Conservation (phyloP, 2,888 invertebrate species). For the Diachrysia chrysitis region DNA sequence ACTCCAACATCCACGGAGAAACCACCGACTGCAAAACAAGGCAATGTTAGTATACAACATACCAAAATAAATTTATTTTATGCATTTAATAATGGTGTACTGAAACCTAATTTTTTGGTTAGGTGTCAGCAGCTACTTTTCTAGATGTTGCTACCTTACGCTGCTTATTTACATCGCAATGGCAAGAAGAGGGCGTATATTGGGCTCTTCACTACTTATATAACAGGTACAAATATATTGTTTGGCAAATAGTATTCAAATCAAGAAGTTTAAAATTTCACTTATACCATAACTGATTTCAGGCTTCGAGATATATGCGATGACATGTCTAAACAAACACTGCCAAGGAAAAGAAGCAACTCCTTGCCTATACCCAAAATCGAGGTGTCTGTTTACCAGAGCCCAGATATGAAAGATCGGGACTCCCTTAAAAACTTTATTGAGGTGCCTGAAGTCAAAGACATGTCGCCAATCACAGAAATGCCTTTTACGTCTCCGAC, state of each 20-base stretch:
- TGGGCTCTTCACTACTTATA: slow-evolving; percentile 98
- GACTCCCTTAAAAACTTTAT: slow-evolving; percentile 93
- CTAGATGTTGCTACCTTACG: slow-evolving; percentile 98
- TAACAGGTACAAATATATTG: slow-evolving; percentile 91
- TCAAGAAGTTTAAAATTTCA: not conserved
- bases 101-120: slow-evolving; percentile 55
- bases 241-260: not conserved
- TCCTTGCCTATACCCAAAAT: slow-evolving; percentile 98
- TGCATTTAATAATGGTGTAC: not conserved
- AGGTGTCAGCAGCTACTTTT: slow-evolving; percentile 96
- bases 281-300: slow-evolving; percentile 40
- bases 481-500: slow-evolving; percentile 74
- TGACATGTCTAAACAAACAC: slow-evolving; percentile 93
- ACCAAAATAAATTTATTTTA: not conserved
- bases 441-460: slow-evolving; percentile 93
- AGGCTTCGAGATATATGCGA: slow-evolving; percentile 96
- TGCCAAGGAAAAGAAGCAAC: slow-evolving; percentile 96
- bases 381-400: slow-evolving; percentile 95
- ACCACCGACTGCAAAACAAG: slow-evolving; percentile 74
- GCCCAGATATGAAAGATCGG: slow-evolving; percentile 91
- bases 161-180: slow-evolving; percentile 98
- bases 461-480: slow-evolving; percentile 91
- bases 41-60: slow-evolving; percentile 69
- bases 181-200: slow-evolving; percentile 99
- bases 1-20: slow-evolving; percentile 80